Base-by-base conservation (phyloP, 2,888 invertebrate genomes). In the Melanchra persicariae region DNA sequence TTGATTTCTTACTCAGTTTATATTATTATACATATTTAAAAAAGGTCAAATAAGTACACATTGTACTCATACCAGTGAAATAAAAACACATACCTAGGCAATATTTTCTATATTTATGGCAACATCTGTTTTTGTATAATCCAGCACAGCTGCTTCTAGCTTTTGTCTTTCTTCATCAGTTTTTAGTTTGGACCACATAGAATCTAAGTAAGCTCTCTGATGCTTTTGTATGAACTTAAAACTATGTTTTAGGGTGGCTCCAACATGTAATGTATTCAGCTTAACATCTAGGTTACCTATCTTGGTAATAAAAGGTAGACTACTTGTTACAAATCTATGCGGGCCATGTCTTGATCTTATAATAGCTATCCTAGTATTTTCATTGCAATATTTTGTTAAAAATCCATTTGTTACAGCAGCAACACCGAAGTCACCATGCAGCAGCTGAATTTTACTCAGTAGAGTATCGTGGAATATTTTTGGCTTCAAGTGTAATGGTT, bases 211-310 rank as follows among this genome's bases (percentile, higher is more conserved):
- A 63, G 94, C 92, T 85, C 96, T 96, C 86, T 98, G 98, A 90
- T 97, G 97, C 74, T 96, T 96, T 87, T 97, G 96, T 70, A 98
- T 96, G 88, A 97, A 98, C 83, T 97, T 97, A 88, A 97, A 98
- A 91, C 98, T 98, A 80, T 98, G 98, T 91, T 97, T 97, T 65
- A 98, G 95, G 22, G 98, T 98, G 5, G 98, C 98, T 30, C 98
- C 98, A 2, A 97, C 96, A 90, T 98, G 98, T 7, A 98, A 90
- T 24, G 97, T 97, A 63, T 96, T 96, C 34, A 98, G 90, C 65
- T 93, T 95, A 0, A 97, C 97, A 62, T 94, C 92, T 77, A 97
- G 95, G 37, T 96, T 96, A 15, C 97, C 97, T 54, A 98, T 94
- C 86, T 96, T 95, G n/a, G 96, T 97, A 63, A 98, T 96, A 83